Evolutionary conservation across 2,113 vertebrate species (phyloP), one percentile per base, ranked within the genome.

Genomic region (Heterochromis multidens): DNA sequence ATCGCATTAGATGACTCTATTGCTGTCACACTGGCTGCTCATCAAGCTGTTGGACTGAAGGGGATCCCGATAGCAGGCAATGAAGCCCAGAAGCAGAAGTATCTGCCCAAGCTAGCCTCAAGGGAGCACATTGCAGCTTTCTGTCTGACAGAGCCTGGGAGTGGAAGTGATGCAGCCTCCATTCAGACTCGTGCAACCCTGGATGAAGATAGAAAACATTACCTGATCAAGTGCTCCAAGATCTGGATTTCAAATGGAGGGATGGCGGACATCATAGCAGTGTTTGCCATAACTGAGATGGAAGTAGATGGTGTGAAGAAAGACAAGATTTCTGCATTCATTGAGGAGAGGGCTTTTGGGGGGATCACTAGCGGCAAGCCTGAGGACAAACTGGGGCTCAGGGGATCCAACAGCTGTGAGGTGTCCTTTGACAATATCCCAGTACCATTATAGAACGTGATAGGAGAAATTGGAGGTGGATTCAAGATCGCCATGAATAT

Each of bases 401-500:
- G 99, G 31, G 99, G 99, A 77, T 99, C 98, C 78, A 97, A 99
- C 84, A 99, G 99, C 31, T 99, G 97, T 72, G 98, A 99, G 91
- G 96, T 99, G 33, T 94, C 97, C 82, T 99, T 97, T 92, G 98
- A 99, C 87, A 97, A 98, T 79, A 98, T 98, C 16, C 97, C 95
- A 46, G 97, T 99, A 61, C 99, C 99, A 0, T 10, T 98, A 46
- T 98, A 98, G 90, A 99, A 99, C 29, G 96, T 99, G 2, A 97
- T 99, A 43, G 98, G 98, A 92, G 97, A 99, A 95, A 92, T 99
- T 1, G 98, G 99, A 81, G 97, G 96, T n/a, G 98, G 99, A 16
- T 99, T 99, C 93, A 99, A 99, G 99, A 94, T 99, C 23, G 99
- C 99, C 76, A 97, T 99, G 98, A 99, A 98, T 82, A 97, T 99